A percentile compares a stretch with the other conserved stretches of the same genome.
These are phyloP conservation scores for Limnephilus lunatus DNA, from an alignment of 2,888 invertebrate genomes.

Conservation along the genomic window DNA sequence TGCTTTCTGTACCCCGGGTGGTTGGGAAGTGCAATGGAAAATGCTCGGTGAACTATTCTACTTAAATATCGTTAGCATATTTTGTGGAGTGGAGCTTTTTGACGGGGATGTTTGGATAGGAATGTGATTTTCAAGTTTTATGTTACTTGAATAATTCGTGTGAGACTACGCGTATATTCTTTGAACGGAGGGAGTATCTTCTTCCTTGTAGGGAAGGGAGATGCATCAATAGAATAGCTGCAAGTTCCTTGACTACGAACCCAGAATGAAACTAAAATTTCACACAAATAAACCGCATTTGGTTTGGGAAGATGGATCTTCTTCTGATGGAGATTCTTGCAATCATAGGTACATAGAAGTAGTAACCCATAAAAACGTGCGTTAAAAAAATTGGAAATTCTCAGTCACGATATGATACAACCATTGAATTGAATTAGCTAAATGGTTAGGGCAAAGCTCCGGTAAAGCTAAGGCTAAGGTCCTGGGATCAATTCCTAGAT, in stretches of 20 bases:
- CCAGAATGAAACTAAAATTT: not conserved
- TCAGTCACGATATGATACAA: too few relatives aligned
- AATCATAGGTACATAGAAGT: too few relatives aligned
- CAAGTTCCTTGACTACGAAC: not conserved
- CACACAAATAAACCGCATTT: too few relatives aligned
- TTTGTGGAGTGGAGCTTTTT: not conserved
- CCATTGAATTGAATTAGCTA: too few relatives aligned
- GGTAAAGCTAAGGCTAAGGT: too few relatives aligned
- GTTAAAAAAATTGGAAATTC: too few relatives aligned
- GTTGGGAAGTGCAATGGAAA: not conserved
- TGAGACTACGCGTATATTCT: too few relatives aligned
- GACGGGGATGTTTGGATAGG: not conserved
- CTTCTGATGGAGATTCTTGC: too few relatives aligned
- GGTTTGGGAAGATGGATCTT: too few relatives aligned
- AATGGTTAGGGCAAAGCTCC: too few relatives aligned
- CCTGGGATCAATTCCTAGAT: too few relatives aligned
- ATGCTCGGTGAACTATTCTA: not conserved
- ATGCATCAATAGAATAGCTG: not conserved
- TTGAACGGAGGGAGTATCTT: not conserved
- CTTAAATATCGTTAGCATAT: not conserved
- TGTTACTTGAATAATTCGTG: not conserved
- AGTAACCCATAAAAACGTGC: too few relatives aligned
- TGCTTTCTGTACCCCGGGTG: not conserved
- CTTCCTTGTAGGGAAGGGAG: not conserved
- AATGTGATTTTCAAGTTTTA: not conserved